Evolutionary conservation across 92 coral and sea anemone species (phyloP).

Genomic region (Parazoanthus atlanticus): DNA sequence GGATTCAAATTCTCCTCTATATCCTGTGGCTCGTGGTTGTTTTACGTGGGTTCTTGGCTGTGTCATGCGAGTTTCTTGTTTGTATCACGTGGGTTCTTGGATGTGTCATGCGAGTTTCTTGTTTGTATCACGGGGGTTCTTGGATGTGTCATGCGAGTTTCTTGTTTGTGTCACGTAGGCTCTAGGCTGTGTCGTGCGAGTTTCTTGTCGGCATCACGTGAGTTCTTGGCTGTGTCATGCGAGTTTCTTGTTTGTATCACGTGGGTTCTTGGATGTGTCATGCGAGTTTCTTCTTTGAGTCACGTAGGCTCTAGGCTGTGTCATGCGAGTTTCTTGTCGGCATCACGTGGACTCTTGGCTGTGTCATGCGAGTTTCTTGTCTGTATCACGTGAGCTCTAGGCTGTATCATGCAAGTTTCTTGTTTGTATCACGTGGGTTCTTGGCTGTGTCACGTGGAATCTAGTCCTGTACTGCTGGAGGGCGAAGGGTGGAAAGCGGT

Average conservation of each 20-base stretch:
- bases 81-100: neutral
- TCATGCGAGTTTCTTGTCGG: neutral
- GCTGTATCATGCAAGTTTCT: neutral
- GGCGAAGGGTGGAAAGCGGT: constrained; percentile 52
- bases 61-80: neutral
- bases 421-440: neutral
- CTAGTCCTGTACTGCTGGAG: constrained; percentile 53
- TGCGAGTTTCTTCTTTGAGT: neutral
- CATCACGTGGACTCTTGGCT: neutral
- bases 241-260: no score
- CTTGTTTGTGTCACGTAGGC: no score
- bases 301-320: neutral
- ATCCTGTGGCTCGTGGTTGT: neutral
- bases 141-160: no score
- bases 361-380: neutral
- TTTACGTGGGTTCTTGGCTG: neutral
- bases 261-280: no score
- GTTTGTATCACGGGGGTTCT: neutral
- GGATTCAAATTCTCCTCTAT: neutral
- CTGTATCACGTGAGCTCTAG: neutral
- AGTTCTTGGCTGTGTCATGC: neutral
- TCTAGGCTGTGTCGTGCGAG: no score
- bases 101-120: neutral
- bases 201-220: neutral
- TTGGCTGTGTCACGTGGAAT: neutral